Evolutionary conservation across 92 coral and sea anemone species (phyloP).

Genomic region (Blastomussa wellsi): DNA sequence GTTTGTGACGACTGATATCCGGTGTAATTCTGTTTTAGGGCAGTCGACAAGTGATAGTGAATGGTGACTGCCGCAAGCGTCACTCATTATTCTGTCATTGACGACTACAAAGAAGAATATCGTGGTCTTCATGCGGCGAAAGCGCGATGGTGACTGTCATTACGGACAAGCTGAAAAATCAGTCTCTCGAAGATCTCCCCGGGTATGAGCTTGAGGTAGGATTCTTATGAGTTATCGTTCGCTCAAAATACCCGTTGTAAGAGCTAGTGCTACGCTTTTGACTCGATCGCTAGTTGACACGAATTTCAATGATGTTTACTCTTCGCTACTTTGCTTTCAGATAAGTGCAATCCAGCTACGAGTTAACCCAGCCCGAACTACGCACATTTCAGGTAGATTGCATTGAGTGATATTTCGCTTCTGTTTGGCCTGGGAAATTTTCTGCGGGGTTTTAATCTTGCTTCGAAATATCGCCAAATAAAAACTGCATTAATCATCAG

Average conservation of each 20-base stretch:
- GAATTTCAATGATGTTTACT: slow-evolving; percentile 75
- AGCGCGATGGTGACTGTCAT: slow-evolving; percentile 88
- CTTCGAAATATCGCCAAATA: slow-evolving; percentile 70
- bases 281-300: slow-evolving; percentile 58
- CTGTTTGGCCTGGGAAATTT: slow-evolving; percentile 16
- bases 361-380: slow-evolving; percentile 27
- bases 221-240: not conserved
- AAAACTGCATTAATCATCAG: slow-evolving; percentile 71
- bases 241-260: slow-evolving; percentile 19
- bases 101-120: slow-evolving; percentile 50
- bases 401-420: not conserved
- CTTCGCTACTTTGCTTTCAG: slow-evolving; percentile 58
- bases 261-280: slow-evolving; percentile 17
- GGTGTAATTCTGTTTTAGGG: slow-evolving; percentile 76
- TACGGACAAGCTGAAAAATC: slow-evolving; percentile 92
- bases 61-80: slow-evolving; percentile 44
- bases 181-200: slow-evolving; percentile 92
- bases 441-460: slow-evolving; percentile 22
- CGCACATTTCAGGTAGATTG: slow-evolving; percentile 43
- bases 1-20: slow-evolving; percentile 63
- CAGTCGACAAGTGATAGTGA: slow-evolving; percentile 64
- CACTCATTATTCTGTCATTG: slow-evolving; percentile 64
- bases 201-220: slow-evolving; percentile 75
- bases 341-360: slow-evolving; percentile 48
- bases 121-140: slow-evolving; percentile 79